Evolutionary conservation across 2,888 invertebrate genomes (phyloP).

Genomic region (Ferdinandea cuprea): DNA sequence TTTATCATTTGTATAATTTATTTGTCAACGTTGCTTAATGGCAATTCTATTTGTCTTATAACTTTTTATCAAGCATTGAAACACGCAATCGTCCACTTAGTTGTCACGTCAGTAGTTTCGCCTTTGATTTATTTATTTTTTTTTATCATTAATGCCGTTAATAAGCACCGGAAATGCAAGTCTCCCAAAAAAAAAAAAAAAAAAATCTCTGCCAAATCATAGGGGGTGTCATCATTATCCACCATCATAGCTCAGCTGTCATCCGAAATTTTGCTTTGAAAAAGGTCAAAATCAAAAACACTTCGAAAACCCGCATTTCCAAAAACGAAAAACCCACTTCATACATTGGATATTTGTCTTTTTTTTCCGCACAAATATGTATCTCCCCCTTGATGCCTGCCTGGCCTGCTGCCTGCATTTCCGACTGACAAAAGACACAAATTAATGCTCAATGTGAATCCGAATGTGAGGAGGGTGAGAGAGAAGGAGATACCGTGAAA

Average conservation of each 20-base stretch:
- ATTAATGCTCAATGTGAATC: conserved; percentile 2
- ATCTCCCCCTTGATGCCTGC: neutral
- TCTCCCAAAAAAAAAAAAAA: too few species aligned
- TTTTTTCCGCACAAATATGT: conserved; percentile 10
- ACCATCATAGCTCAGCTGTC: conserved; percentile 2
- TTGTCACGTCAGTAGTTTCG: too few species aligned
- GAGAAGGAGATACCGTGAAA: conserved; percentile 24
- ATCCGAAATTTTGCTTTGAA: neutral
- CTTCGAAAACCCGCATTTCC: conserved; percentile 38
- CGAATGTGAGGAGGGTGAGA: neutral
- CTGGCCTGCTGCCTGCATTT: conserved; percentile 39
- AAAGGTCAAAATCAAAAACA: conserved; percentile 19
- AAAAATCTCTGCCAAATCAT: neutral
- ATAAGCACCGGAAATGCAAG: conserved; percentile 4
- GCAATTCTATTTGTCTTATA: too few species aligned
- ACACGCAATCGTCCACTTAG: too few species aligned
- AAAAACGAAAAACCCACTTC: neutral
- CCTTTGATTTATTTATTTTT: too few species aligned
- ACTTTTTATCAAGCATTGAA: too few species aligned
- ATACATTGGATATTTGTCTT: neutral
- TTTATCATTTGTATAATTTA: too few species aligned
- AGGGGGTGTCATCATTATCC: neutral
- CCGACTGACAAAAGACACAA: conserved; percentile 31
- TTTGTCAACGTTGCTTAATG: too few species aligned
- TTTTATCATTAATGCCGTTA: neutral